These are phyloP conservation scores for Choristoneura fumiferana DNA, from an alignment of 1,140 invertebrate genomes.

Conservation along the genomic window DNA sequence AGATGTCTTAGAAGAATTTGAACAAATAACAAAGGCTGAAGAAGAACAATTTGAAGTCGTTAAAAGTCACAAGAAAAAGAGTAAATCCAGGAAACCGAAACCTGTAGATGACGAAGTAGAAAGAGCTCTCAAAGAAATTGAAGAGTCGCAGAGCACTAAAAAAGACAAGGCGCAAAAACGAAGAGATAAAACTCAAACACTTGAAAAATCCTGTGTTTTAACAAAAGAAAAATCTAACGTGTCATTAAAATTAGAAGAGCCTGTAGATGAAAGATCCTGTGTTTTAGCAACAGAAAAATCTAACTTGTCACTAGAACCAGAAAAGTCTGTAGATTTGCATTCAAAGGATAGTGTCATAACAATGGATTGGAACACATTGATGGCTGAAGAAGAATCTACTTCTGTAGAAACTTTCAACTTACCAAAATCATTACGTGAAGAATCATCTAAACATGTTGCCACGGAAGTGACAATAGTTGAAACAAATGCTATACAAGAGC, in stretches of 20 bases:
- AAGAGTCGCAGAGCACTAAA: conserved; percentile 31
- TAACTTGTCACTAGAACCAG: conserved; percentile 23
- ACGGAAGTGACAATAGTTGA: conserved; percentile 61
- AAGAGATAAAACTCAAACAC: conserved; percentile 24
- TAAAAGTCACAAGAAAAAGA: conserved; percentile 22
- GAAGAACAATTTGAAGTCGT: conserved; percentile 5
- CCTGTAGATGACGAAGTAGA: conserved; percentile 9
- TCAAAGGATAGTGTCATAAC: conserved; percentile 25
- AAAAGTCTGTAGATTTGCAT: neutral
- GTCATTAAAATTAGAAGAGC: no score
- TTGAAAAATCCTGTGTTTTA: conserved; percentile 31
- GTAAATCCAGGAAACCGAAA: conserved; percentile 25
- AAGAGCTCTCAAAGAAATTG: conserved; percentile 39
- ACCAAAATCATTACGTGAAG: conserved; percentile 24
- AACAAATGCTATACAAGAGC: conserved; percentile 24
- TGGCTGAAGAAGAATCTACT: conserved; percentile 63
- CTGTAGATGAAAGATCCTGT: conserved; percentile 27
- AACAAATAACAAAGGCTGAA: neutral
- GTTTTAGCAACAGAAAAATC: conserved; percentile 33
- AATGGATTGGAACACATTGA: conserved; percentile 66
- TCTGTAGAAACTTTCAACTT: conserved; percentile 37
- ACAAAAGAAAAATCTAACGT: conserved; percentile 31
- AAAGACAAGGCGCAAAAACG: conserved; percentile 15
- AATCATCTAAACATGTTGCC: conserved; percentile 38
- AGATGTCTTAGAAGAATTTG: neutral